phyloP scores from a whole-genome alignment of 2,888 invertebrate species.

The Leptura quadrifasciata region DNA sequence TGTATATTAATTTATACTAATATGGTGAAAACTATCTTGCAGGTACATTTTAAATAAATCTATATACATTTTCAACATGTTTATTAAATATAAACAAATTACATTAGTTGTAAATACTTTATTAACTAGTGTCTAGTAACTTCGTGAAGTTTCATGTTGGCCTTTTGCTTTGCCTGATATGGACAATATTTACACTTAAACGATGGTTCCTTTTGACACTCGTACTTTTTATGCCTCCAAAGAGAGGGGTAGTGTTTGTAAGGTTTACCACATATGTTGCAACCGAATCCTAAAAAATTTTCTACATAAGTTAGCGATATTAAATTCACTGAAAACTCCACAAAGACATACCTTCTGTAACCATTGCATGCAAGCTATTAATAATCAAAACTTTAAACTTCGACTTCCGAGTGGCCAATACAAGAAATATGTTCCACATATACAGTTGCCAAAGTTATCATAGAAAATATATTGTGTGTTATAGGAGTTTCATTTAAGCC shows the following conservation, averaged over 20 bases:
- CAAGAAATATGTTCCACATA: no score
- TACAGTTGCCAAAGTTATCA: no score
- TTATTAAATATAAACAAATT: background rate
- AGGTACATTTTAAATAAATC: background rate
- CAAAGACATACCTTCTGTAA: background rate
- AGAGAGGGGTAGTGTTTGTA: slow-evolving; percentile 57
- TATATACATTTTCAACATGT: background rate
- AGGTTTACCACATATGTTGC: slow-evolving; percentile 54
- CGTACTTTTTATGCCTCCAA: slow-evolving; percentile 57
- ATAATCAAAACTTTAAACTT: no score
- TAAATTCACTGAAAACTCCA: background rate
- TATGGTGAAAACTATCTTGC: no score
- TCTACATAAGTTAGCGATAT: background rate
- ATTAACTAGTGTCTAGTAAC: no score
- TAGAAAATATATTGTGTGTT: no score
- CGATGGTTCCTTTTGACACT: slow-evolving; percentile 60
- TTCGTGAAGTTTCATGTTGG: slow-evolving; percentile 42
- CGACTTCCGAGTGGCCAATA: no score
- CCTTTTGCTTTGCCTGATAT: slow-evolving; percentile 50
- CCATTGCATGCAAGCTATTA: no score
- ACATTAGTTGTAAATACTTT: background rate
- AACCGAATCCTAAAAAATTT: slow-evolving; percentile 23
- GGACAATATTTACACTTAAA: slow-evolving; percentile 57
- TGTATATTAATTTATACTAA: no score
- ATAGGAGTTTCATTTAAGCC: no score